These are phyloP conservation scores for Dryocosmus kuriphilus DNA, from an alignment of 2,888 invertebrate species.

Conservation along the genomic window DNA sequence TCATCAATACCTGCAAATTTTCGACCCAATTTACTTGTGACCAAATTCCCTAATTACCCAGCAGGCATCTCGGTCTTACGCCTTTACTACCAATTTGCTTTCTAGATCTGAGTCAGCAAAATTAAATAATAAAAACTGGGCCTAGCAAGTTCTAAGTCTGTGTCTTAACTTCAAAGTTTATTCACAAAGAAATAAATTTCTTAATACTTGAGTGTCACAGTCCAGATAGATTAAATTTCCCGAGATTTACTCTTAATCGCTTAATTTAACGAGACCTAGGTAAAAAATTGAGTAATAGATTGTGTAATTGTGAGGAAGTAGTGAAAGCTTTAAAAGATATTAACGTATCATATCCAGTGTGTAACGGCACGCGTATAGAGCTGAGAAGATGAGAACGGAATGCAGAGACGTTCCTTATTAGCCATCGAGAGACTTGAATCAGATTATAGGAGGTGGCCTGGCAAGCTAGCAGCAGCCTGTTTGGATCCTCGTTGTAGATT, in stretches of 20 bases:
- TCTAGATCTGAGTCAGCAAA: too few relatives aligned
- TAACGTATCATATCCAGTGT: neutral
- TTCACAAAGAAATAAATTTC: too few relatives aligned
- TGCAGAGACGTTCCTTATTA: conserved; percentile 70
- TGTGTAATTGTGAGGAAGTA: neutral
- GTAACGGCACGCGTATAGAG: conserved; percentile 60
- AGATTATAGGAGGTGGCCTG: conserved; percentile 65
- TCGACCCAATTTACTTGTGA: neutral
- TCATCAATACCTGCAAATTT: neutral
- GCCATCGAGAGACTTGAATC: conserved; percentile 67
- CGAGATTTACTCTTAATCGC: too few relatives aligned
- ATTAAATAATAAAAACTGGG: too few relatives aligned
- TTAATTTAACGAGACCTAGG: too few relatives aligned
- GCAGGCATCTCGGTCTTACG: neutral
- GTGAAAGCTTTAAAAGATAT: neutral
- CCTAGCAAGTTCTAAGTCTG: too few relatives aligned
- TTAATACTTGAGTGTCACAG: too few relatives aligned
- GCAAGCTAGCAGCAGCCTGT: conserved; percentile 43
- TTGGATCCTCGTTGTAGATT: conserved; percentile 52
- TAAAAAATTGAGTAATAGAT: too few relatives aligned
- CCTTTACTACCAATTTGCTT: too few relatives aligned
- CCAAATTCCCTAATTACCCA: neutral
- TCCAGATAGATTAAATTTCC: too few relatives aligned
- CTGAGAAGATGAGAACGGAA: conserved; percentile 66
- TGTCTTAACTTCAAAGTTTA: too few relatives aligned